Evolutionary conservation across 2,888 invertebrate species (phyloP), one percentile per base, ranked within the genome.

Genomic region (Candidula unifasciata): DNA sequence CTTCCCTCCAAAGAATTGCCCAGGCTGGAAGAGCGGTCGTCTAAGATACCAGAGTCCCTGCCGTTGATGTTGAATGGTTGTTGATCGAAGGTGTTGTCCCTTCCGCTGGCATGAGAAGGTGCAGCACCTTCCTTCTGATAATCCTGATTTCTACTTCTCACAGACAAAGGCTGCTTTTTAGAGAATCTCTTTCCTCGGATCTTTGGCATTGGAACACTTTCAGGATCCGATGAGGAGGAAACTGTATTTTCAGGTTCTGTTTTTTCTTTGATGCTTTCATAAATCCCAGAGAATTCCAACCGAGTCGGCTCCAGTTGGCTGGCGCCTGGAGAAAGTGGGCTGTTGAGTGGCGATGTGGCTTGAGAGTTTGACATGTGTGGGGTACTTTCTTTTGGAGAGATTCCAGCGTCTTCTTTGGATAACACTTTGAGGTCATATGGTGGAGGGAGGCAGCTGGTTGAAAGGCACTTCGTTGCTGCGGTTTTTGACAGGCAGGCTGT

Each of bases 201-300:
- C 57, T 68, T 80, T 3, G 86, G 83, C 57, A 76, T 68, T 3
- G 85, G 80, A 21, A 85, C 83, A 66, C 85, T 79, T 68, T 83
- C 85, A 33, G 69, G 80, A 37, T 86, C 86, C 52, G 83, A 83
- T 10, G 80, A 80, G 44, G 86, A 83, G 6, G 80, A 84, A 35
- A 68, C 71, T 18, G 85, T 81, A 27, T 87, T 85, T 33, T 86
- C 82, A 16, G 85, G 86, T 57, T 87, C 87, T 0, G 88, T 88
- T 35, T 86, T 78, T 68, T 88, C 88, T 69, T 85, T 85, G 68
- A 88, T 88, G 64, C 88, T 88, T 71, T 88, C 88, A 66, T 86
- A 88, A 37, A 87, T 79, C 33, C 82, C 76, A 35, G 82, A 82
- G 3, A 77, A 64, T 30, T 87, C 87, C 1, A 84, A 73, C 57